These are phyloP conservation scores for Cheilosia scutellata DNA, from an alignment of 2,888 invertebrate genomes.

Conservation along the genomic window DNA sequence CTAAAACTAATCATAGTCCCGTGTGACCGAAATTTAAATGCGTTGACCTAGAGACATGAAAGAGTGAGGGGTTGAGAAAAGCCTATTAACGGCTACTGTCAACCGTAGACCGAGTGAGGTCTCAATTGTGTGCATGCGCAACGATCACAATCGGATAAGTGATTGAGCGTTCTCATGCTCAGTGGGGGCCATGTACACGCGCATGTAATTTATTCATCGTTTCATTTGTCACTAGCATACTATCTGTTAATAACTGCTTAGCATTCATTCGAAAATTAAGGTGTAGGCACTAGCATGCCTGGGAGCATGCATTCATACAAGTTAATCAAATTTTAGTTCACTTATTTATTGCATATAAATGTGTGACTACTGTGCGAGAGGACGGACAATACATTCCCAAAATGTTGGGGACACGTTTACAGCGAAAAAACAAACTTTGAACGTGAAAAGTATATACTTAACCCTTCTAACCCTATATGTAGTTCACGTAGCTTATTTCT, in stretches of 20 bases:
- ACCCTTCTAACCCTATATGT: no score
- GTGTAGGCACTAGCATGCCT: background rate
- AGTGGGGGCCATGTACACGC: slow-evolving; percentile 35
- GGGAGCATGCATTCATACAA: no score
- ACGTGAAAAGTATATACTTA: no score
- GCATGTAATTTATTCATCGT: slow-evolving; percentile 52
- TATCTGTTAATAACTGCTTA: slow-evolving; percentile 29
- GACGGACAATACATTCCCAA: no score
- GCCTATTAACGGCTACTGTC: slow-evolving; percentile 30
- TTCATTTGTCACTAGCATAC: slow-evolving; percentile 31
- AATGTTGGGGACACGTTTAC: no score
- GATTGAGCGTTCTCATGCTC: slow-evolving; percentile 53
- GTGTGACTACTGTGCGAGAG: no score
- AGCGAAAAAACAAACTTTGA: no score
- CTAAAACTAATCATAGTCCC: slow-evolving; percentile 6
- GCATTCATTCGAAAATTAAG: slow-evolving; percentile 2
- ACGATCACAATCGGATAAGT: slow-evolving; percentile 36
- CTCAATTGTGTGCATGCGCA: slow-evolving; percentile 29
- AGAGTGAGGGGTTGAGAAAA: slow-evolving; percentile 2
- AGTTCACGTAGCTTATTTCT: no score
- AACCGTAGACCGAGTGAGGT: slow-evolving; percentile 33
- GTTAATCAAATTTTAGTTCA: background rate
- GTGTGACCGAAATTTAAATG: slow-evolving; percentile 15
- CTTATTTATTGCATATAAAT: no score
- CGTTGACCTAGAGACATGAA: background rate